Base-by-base conservation (phyloP, 2,797 vertebrate genomes). In the Kryptolebias ocellatus region DNA sequence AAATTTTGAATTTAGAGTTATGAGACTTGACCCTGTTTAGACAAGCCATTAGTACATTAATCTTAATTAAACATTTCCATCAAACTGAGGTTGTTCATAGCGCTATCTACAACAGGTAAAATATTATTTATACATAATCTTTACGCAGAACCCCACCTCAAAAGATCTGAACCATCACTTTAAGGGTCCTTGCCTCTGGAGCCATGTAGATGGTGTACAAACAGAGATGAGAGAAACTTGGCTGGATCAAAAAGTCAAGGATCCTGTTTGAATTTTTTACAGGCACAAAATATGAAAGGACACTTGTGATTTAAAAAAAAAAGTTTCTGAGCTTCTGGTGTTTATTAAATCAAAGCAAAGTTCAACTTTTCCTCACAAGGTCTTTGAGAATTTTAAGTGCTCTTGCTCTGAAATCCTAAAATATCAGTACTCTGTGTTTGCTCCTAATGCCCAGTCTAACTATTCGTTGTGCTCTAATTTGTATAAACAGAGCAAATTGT, bases 301-400 rank as follows among this genome's bases (percentile, higher is more conserved):
- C 61, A 74, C 56, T 66, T 0, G 52, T 1, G 37, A 66, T 83
- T 62, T 76, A 63, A 58, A 74, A 84, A 74, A 83, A 72, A 64
- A 12, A 55, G 50, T 62, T 83, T 64, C 54, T 46, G 16, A 74
- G 56, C 58, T 63, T 77, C 60, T 76, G 42, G 18, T 62, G 50
- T 56, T 82, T 17, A 63, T 11, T 0, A 54, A 83, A 72, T 82
- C 71, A 78, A 79, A 84, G 59, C 16, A 18, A 47, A 47, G 17
- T 47, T 47, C 37, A 39, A 39, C 37, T 39, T 39, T 39, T 39
- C 3, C 37, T 10, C 10, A 9, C 37, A 39, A 10, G 37, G 10
- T 39, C 8, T 39, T 39, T 39, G 37, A 39, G 37, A 12, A 2
- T 39, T 39, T 39, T 39, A 10, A 24, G 20, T 24, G 20, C 20